Evolutionary conservation across 1,140 invertebrate genomes (phyloP), one percentile per base, ranked within the genome.

Genomic region (Andricus grossulariae): DNA sequence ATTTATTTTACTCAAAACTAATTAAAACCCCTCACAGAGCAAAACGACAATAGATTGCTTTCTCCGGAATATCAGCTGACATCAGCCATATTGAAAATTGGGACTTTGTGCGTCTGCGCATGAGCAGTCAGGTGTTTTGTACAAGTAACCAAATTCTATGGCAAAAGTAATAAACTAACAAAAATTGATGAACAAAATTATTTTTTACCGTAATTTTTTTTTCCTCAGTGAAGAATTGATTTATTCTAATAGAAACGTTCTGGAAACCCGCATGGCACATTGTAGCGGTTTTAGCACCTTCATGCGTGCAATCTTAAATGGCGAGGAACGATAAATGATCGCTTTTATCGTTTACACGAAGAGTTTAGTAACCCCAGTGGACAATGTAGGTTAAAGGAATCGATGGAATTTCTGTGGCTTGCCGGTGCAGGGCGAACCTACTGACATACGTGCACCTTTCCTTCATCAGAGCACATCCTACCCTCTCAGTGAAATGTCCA

Each of bases 361-460:
- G 83, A 84, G 86, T 89, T 88, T 88, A 88, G 85, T 86, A 88
- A 86, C 83, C 88, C 81, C 81, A 80, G 78, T 50, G 80, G 70
- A 19, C 45, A 75, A 85, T 85, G 84, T 84, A 85, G 85, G 82
- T 87, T 84, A 84, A 70, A 80, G 75, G 81, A 86, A 89, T 90
- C 87, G 88, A 88, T 90, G 86, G 84, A 81, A 81, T 79, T 79
- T 78, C 81, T 66, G 7, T 7, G 25, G 60, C 21, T 66, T 32
- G n/a, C 60, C 60, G 39, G 60, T 39, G 60, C 60, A 66, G 25
- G 21, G 32, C 32, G 57, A 60, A 66, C 60, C 60, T 66, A 66
- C 60, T 66, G 60, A 45, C 60, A 66, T 66, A 66, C 60, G 60
- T 66, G 60, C 15, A 66, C 60, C 25, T n/a, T 39, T 32, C 21